These are phyloP conservation scores for Dryobota labecula DNA, from an alignment of 2,888 invertebrate genomes.

Conservation along the genomic window DNA sequence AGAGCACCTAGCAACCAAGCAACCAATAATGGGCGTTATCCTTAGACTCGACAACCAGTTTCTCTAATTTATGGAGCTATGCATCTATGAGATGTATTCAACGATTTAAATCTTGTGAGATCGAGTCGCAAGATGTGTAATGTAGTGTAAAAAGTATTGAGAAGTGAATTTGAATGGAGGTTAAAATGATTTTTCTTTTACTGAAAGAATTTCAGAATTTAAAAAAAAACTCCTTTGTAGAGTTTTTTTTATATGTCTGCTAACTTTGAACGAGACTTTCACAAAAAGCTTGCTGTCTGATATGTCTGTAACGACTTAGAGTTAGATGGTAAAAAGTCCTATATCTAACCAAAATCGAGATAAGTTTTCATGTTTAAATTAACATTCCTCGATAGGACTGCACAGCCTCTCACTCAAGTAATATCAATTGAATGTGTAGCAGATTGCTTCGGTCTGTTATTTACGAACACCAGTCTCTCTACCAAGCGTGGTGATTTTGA, in stretches of 20 bases:
- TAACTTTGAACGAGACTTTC: not conserved
- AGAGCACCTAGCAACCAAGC: constrained; percentile 54
- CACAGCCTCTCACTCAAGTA: not conserved
- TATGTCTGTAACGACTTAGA: not conserved
- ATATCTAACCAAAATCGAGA: not conserved
- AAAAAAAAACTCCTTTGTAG: too few species aligned
- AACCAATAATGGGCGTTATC: constrained; percentile 46
- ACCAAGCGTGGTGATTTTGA: not conserved
- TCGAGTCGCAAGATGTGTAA: constrained; percentile 40
- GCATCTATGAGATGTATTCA: constrained; percentile 49
- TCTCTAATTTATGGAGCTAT: constrained; percentile 57
- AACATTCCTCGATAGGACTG: not conserved
- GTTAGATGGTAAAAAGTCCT: not conserved
- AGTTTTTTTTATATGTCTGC: not conserved
- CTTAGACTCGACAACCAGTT: constrained; percentile 46
- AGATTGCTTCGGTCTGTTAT: not conserved
- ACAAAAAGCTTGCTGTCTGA: not conserved
- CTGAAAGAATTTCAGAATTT: too few species aligned
- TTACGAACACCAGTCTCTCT: not conserved
- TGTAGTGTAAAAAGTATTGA: constrained; percentile 24
- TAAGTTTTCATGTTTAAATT: not conserved
- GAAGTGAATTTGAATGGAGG: not conserved
- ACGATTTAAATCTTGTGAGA: constrained; percentile 49
- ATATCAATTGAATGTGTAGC: not conserved
- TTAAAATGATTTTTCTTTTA: not conserved